Evolutionary conservation across 2,797 vertebrate genomes (phyloP).

Genomic region (Rhinogobio ventralis): DNA sequence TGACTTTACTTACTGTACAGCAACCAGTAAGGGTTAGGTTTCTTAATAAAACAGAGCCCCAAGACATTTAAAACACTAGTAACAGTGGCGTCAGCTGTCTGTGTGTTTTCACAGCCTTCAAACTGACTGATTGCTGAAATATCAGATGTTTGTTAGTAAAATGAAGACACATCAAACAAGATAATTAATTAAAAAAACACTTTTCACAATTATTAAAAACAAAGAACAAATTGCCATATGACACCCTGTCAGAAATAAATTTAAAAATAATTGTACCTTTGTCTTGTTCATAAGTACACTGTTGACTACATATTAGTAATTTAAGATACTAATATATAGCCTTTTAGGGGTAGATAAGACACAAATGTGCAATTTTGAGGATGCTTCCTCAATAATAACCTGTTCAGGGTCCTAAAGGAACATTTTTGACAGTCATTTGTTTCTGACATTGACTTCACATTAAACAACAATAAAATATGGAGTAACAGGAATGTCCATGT

Average conservation of each 20-base stretch:
- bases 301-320: not conserved
- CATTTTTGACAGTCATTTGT: not conserved
- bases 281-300: not conserved
- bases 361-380: not conserved
- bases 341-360: not conserved
- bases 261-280: not conserved
- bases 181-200: not conserved
- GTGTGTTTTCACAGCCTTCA: slow-evolving; percentile 14
- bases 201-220: not conserved
- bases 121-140: not conserved
- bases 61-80: slow-evolving; percentile 11
- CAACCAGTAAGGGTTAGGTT: slow-evolving; percentile 1
- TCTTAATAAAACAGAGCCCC: slow-evolving; percentile 24
- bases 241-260: not conserved
- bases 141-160: slow-evolving; percentile 4
- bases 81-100: slow-evolving; percentile 16
- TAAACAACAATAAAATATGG: not conserved
- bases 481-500: not conserved
- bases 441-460: not conserved
- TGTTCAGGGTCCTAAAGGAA: not conserved
- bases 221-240: not conserved
- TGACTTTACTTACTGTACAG: not conserved
- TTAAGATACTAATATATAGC: not conserved
- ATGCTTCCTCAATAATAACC: not conserved
- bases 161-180: not conserved